Evolutionary conservation across 2,888 invertebrate species (phyloP), one percentile per base, ranked within the genome.

Genomic region (Caenorhabditis drosophilae): DNA sequence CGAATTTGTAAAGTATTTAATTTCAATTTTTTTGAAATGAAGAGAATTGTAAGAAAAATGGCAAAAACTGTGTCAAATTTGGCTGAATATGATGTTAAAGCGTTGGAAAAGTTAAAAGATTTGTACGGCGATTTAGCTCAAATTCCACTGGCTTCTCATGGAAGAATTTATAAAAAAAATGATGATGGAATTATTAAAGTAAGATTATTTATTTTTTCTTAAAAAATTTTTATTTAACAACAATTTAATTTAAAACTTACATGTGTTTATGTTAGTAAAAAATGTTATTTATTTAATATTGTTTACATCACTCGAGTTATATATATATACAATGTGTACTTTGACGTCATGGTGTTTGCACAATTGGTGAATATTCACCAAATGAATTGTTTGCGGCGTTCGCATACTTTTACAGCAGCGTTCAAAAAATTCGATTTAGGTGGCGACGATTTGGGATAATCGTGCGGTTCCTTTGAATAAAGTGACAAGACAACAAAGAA

Each of bases 391-490:
- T n/a, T n/a, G n/a, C n/a, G n/a, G n/a, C n/a, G n/a, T n/a, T n/a
- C n/a, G n/a, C n/a, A n/a, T n/a, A n/a, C n/a, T n/a, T n/a, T n/a
- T n/a, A n/a, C n/a, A n/a, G n/a, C n/a, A n/a, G n/a, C n/a, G n/a
- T n/a, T n/a, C n/a, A n/a, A n/a, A n/a, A n/a, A n/a, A n/a, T n/a
- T n/a, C n/a, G n/a, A 31, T 22, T 53, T 25, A 75, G 74, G 73
- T 80, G 12, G 59, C 66, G 12, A 69, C 76, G 7, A 54, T 70
- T 6, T 80, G 79, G 79, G 64, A 70, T 23, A 79, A 77, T 44
- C 75, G 80, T 0, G 76, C 67, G 23, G 66, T 70, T 22, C 61
- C 64, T 18, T 38, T 79, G 58, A 76, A 77, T 45, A 76, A 79
- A 47, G 22, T 64, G 7, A 52, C 68, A 3, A 52, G 55, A 4